Evolutionary conservation across 2,113 vertebrate species (phyloP), one percentile per base, ranked within the genome.

Genomic region (Pao palembangensis): DNA sequence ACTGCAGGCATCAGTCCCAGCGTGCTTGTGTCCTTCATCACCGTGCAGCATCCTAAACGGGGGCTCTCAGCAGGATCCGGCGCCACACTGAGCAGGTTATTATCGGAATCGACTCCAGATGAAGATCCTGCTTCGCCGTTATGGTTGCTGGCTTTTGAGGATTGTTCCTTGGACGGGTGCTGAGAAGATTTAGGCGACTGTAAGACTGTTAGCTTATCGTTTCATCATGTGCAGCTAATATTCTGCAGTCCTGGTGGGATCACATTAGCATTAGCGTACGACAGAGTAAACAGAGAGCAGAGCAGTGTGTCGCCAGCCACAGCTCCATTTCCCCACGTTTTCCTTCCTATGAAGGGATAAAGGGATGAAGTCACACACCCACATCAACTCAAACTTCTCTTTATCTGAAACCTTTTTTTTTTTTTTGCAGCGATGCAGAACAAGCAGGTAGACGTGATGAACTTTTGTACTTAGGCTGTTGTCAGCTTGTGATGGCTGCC

Each of bases 1-100:
- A 28, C n/a, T 60, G 51, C 60, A 57, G 52, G 57, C 60, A 31
- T 31, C 21, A 0, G 5, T 2, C 49, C 21, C 34, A 12, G 1
- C 34, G 10, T 60, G 51, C 23, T 18, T n/a, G 57, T 56, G 58
- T 73, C 55, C 42, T 58, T 50, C 31, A 43, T 18, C 48, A 60
- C 19, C 20, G 18, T 12, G 4, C 51, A 19, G 55, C 54, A 67
- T 56, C 63, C 52, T 48, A 11, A 68, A 53, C 58, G 44, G n/a
- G 49, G 19, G 34, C 28, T 16, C 53, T 18, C 53, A 21, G 15
- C 16, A 7, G 50, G 31, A 52, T 43, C 52, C 50, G 49, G 61
- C 49, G 50, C 50, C 31, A 34, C 23, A 23, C 46, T 2, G 1
- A 38, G 17, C 8, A 12, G 11, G 51, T 60, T 48, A 34, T 78